Evolutionary conservation across 2,113 vertebrate genomes (phyloP), one percentile per base, ranked within the genome.

Genomic region (Hyperopisus bebe): DNA sequence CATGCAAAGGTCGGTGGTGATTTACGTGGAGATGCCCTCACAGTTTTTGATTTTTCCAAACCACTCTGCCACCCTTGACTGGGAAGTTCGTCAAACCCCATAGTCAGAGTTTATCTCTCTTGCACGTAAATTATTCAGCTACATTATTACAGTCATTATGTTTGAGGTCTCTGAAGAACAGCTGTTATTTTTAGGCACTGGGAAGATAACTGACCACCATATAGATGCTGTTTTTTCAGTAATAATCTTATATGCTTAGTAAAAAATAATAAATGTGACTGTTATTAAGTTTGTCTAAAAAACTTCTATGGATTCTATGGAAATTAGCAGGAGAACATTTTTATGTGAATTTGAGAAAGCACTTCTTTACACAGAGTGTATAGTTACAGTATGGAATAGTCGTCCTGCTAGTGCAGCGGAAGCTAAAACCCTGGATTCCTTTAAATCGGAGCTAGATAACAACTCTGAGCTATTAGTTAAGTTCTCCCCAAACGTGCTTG

Each of bases 1-100:
- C 62, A 70, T 13, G n/a, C 62, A 88, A 90, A 92, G 92, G 83
- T 39, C 70, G 27, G 27, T 35, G 31, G 94, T 91, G 93, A 94
- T 92, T 94, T 89, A 82, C 55, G n/a, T 55, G 90, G 89, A 90
- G 66, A 80, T 88, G 44, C n/a, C 58, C n/a, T 70, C 62, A 31
- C 53, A 47, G 48, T 77, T 35, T 74, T 7, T 80, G 5, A 80
- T 19, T 8, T 19, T 80, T 17, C 1, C 4, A 39, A 77, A 77
- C 31, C 74, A 77, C 31, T 35, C 31, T 77, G 70, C 70, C 15
- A 5, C 70, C 9, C 13, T 27, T 35, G n/a, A 74, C 70, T 77
- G 31, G 70, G 31, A 31, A 39, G 70, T 13, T 5, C 0, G 70
- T 31, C 31, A 17, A 13, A 39, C 31, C 58, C n/a, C 58, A 27